Evolutionary conservation across 2,113 vertebrate genomes (phyloP).

Genomic region (Nasalis larvatus): DNA sequence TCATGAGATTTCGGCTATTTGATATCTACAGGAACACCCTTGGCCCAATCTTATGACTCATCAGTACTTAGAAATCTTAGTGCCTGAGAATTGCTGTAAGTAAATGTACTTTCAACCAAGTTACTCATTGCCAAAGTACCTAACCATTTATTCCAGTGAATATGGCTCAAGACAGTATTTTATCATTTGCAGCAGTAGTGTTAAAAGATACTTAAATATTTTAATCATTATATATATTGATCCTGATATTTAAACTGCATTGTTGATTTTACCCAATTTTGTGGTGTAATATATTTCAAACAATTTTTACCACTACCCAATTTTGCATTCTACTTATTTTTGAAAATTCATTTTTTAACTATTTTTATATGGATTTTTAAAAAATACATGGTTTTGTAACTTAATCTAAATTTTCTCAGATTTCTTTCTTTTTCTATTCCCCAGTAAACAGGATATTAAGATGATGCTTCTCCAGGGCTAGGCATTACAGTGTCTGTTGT

Average conservation of each 20-base stretch:
- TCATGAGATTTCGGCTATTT: not conserved
- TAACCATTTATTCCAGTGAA: not conserved
- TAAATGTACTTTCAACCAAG: not conserved
- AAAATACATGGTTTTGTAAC: not conserved
- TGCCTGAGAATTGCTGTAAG: not conserved
- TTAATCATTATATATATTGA: not conserved
- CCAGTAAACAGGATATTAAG: not conserved
- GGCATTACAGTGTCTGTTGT: not conserved
- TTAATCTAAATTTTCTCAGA: not conserved
- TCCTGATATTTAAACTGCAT: not conserved
- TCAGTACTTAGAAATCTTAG: conserved; percentile 41
- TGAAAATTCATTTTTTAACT: not conserved
- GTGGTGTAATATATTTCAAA: not conserved
- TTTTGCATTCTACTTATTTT: not conserved
- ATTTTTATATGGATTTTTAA: not conserved
- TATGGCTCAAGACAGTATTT: not conserved
- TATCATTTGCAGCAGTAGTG: not conserved
- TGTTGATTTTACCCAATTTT: not conserved
- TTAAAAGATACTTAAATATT: not conserved
- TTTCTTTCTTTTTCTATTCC: conserved; percentile 18
- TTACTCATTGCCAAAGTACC: not conserved
- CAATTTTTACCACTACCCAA: not conserved
- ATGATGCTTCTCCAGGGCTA: not conserved
- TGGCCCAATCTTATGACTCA: conserved; percentile 49
- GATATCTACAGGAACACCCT: not conserved